phyloP scores from a whole-genome alignment of 2,797 vertebrate species.

The Myotis planiceps region DNA sequence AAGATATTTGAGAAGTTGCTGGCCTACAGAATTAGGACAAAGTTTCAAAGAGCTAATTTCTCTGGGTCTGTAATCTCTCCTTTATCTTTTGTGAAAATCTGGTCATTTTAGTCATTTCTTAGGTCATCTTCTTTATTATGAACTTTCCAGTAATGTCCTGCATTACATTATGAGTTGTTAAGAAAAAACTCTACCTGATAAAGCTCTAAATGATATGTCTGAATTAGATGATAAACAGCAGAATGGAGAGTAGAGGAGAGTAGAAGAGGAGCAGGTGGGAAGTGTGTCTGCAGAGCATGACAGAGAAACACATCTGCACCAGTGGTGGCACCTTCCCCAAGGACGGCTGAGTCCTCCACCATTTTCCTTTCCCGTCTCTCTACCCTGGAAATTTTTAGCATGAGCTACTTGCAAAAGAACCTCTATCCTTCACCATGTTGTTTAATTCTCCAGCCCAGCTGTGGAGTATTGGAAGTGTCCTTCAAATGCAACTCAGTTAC shows the following conservation, averaged over 20 bases:
- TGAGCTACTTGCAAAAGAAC: not conserved
- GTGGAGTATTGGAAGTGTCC: not conserved
- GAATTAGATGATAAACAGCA: not conserved
- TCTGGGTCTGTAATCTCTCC: not conserved
- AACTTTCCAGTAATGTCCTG: not conserved
- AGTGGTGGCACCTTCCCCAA: fast-evolving
- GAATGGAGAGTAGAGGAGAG: not conserved
- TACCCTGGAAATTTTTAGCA: not conserved
- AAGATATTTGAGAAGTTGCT: not conserved
- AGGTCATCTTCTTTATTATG: not conserved
- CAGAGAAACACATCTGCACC: fast-evolving
- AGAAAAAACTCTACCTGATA: not conserved
- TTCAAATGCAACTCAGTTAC: not conserved
- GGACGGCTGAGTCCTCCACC: fast-evolving
- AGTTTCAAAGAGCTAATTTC: not conserved
- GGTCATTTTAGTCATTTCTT: not conserved
- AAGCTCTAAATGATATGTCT: not conserved
- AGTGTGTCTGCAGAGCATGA: not conserved
- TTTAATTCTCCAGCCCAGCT: not conserved
- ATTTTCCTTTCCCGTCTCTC: not conserved
- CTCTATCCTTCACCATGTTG: not conserved
- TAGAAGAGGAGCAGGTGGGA: not conserved
- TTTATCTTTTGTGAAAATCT: not conserved
- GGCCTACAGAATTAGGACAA: not conserved
- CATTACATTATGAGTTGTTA: not conserved